Evolutionary conservation across 1,140 invertebrate genomes (phyloP), one percentile per base, ranked within the genome.

Genomic region (Trichonephila clavata): DNA sequence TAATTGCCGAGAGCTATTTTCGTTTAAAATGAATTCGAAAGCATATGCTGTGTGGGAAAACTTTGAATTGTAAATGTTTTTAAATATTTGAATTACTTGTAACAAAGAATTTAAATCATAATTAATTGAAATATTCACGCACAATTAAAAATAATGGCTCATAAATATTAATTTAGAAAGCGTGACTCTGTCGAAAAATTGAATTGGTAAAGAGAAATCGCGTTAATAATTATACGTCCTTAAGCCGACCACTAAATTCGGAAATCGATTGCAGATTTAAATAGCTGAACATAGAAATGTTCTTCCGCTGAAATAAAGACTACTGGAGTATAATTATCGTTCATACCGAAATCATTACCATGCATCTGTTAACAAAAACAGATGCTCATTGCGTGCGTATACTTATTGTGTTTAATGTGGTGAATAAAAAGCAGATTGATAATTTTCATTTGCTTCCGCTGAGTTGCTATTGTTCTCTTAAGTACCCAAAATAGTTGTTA

Each of bases 341-440:
- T 32, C 32, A 77, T 77, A 39, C 27, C 16, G 27, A 77, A 39
- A 77, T 77, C 71, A 39, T 77, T 77, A 77, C 27, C 13, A 16
- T 77, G 71, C 32, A 77, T 77, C 27, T 77, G 71, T 77, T 77
- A 77, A 77, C 27, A 77, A 77, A 77, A 77, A 77, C 71, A 77
- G 27, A 77, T 77, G 32, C 32, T 32, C 16, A 27, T 32, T 77
- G 50, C 50, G 50, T 50, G 50, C 10, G 10, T 50, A 32, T 77
- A 27, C 27, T 77, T 77, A 77, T 77, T 32, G 71, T 77, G 71
- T 16, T 77, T 77, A 77, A 77, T 77, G 24, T 77, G 71, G 71
- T 77, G 27, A 77, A 77, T 32, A 39, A 77, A 77, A 32, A 77
- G 71, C 6, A 16, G 16, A 18, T 14, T 18, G 27, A 39, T 77